These are phyloP conservation scores for Cryptocheilus praepositus DNA, from an alignment of 2,888 invertebrate species.

Conservation along the genomic window DNA sequence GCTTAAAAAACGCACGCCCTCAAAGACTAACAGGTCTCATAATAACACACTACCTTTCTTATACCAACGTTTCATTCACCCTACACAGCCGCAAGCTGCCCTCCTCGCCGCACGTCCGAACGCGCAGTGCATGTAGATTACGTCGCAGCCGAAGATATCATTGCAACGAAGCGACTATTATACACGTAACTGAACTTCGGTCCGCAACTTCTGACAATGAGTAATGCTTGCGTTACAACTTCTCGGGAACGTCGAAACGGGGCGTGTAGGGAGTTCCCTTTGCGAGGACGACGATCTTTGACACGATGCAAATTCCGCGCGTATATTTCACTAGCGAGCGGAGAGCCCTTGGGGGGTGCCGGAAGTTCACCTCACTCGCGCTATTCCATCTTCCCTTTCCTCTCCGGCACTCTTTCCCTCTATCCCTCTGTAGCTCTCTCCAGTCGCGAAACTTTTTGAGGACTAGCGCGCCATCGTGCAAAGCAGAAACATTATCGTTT, in stretches of 20 bases:
- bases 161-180: no score
- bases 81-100: no score
- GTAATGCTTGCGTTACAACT: constrained; percentile 1
- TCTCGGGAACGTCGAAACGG: constrained; percentile 6
- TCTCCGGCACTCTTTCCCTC: background rate
- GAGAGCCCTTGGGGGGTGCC: background rate
- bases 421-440: no score
- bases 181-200: no score
- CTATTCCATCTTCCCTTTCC: constrained; percentile 4
- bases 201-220: constrained; percentile 1
- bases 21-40: no score
- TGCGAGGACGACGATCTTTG: constrained; percentile 3
- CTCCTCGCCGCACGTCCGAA: no score
- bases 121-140: no score
- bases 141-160: no score
- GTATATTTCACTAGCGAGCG: constrained; percentile 4
- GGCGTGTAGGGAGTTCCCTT: constrained; percentile 1
- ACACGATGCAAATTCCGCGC: background rate
- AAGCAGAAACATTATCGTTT: background rate
- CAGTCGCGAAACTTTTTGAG: no score
- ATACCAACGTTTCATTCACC: no score
- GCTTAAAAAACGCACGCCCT: no score
- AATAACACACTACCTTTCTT: no score
- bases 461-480: background rate
- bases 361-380: constrained; percentile 22